Evolutionary conservation across 2,888 invertebrate genomes (phyloP), one percentile per base, ranked within the genome.

Genomic region (Drosophila birchii): DNA sequence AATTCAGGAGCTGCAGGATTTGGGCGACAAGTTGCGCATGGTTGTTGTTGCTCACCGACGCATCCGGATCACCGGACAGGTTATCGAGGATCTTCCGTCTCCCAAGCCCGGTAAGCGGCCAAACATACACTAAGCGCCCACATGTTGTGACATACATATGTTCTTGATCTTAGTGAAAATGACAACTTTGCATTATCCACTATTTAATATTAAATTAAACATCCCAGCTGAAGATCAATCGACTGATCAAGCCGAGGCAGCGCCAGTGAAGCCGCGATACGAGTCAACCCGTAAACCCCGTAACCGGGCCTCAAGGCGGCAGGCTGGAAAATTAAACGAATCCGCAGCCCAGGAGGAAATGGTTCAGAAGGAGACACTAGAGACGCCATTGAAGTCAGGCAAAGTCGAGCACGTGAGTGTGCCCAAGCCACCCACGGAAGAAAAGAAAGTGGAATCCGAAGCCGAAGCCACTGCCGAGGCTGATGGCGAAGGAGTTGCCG

Each of bases 1-100:
- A 93, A 99, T 99, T 78, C 97, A 98, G 84, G 99, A 99, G 93
- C 95, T 99, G 93, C 98, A 99, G 91, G 99, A 99, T 91, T 94
- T 98, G 91, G 98, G 98, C 8, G 97, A 97, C 89, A 96, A 96
- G 91, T 92, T 98, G 55, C 94, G 98, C 68, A 94, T 99, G 88
- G 98, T 99, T 6, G 96, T 99, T 11, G 98, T 98, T 95, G 99
- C 98, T 0, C 98, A 99, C 92, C 93, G 99, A 68, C 94, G 98
- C 76, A 97, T 98, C 43, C 95, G 95, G 91, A 96, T 97, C 38
- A 95, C 96, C 0, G 95, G 95, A 11, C 97, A 96, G 92, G 94
- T 97, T 78, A 92, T 96, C 78, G 97, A 97, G 80, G 96, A 96
- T 85, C 93, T 95, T 54, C 93, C 94, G 39, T 95, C 95, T 29